These are phyloP conservation scores for Ptychodera flava DNA, from an alignment of 35 echinoderm and acorn worm species.

Conservation along the genomic window DNA sequence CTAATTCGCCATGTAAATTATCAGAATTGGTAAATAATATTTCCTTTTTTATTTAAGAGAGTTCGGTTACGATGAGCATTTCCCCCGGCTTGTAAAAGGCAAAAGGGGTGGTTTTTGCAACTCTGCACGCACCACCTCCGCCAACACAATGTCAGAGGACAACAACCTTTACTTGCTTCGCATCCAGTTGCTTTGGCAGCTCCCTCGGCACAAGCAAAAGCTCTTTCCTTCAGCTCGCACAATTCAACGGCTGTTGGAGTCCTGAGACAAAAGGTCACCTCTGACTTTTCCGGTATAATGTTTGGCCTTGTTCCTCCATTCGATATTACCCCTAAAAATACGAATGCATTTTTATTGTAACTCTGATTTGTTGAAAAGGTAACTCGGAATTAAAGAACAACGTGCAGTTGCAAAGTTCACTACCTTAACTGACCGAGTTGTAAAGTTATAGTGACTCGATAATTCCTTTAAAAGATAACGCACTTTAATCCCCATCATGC, in stretches of 20 bases:
- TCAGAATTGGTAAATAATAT: too few species aligned
- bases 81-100: background rate
- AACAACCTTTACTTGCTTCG: slow-evolving; percentile 16
- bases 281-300: slow-evolving; percentile 72
- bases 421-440: too few species aligned
- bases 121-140: too few species aligned
- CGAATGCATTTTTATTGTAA: background rate
- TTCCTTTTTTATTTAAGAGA: too few species aligned
- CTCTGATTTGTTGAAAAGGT: too few species aligned
- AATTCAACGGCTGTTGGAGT: slow-evolving; percentile 38
- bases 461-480: too few species aligned
- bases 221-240: slow-evolving; percentile 36
- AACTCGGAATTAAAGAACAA: too few species aligned
- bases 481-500: too few species aligned
- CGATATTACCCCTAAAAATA: slow-evolving; percentile 47
- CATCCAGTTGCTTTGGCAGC: slow-evolving; percentile 68
- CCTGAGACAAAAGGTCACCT: slow-evolving; percentile 50
- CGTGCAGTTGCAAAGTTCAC: too few species aligned
- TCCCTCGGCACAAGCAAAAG: slow-evolving; percentile 46
- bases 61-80: too few species aligned
- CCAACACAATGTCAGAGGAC: background rate
- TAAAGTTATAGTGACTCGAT: too few species aligned
- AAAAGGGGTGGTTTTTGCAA: background rate
- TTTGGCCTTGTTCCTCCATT: slow-evolving; percentile 56
- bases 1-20: too few species aligned